Conservation (phyloP, 2,888 invertebrate genomes). For the Phaonia tiefii region DNA sequence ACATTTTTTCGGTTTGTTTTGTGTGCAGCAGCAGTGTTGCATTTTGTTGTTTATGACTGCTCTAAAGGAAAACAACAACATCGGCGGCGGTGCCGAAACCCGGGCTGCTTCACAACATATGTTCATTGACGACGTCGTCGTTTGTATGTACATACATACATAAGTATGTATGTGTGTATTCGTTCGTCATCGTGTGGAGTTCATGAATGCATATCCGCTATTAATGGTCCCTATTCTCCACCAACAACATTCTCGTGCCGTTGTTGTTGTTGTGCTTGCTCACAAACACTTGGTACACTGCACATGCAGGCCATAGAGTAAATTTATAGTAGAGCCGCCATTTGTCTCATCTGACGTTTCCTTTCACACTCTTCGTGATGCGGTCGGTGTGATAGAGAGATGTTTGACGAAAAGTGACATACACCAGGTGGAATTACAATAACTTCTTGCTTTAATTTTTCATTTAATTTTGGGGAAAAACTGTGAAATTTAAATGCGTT, state of each 20-base stretch:
- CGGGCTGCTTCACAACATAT: constrained; percentile 11
- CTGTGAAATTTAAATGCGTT: too few species aligned
- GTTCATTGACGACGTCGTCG: constrained; percentile 4
- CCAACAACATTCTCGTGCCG: not conserved
- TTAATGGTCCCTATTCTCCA: constrained; percentile 44
- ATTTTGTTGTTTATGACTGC: constrained; percentile 19
- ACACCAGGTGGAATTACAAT: too few species aligned
- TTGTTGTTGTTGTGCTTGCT: constrained; percentile 1
- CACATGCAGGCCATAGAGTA: not conserved
- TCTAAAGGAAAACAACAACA: not conserved
- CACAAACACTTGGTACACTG: constrained; percentile 7
- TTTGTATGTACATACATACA: too few species aligned
- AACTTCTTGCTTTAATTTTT: too few species aligned
- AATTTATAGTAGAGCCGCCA: too few species aligned
- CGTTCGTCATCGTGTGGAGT: not conserved
- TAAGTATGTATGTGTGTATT: too few species aligned
- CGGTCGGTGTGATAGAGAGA: too few species aligned
- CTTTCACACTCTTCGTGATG: too few species aligned
- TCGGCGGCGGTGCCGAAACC: not conserved
- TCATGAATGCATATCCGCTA: constrained; percentile 50
- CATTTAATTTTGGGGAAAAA: too few species aligned
- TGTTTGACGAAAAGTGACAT: too few species aligned
- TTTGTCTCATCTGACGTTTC: too few species aligned
- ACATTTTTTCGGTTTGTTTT: constrained; percentile 1
- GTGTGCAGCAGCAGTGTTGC: constrained; percentile 19